Evolutionary conservation across 2,797 vertebrate genomes (phyloP).

Genomic region (Hirundo rustica): DNA sequence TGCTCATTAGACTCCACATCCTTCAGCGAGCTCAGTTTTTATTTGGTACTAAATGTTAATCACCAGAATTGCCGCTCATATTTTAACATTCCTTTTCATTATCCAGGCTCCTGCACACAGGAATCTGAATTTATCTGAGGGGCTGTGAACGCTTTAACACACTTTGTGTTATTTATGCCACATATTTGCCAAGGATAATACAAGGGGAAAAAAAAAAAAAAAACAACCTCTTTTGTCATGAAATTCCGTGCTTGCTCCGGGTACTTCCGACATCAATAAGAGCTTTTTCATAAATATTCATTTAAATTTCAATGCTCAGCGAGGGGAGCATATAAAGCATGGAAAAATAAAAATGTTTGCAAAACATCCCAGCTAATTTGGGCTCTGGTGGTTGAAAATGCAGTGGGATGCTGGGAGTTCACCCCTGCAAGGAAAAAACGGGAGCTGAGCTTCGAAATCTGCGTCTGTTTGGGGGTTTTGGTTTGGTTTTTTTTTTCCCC

Average conservation of each 20-base stretch:
- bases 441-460: not conserved
- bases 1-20: not conserved
- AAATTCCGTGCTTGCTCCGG: not conserved
- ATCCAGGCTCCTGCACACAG: not conserved
- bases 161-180: not conserved
- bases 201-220: not conserved
- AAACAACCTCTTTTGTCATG: not conserved
- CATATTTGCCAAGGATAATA: not conserved
- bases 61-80: not conserved
- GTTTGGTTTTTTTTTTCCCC: not conserved
- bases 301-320: not conserved
- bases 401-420: not conserved
- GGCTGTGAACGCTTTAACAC: not conserved
- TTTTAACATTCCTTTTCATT: not conserved
- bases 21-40: not conserved
- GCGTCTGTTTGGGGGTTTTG: not conserved
- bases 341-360: not conserved
- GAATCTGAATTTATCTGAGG: not conserved
- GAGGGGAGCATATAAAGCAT: accelerated
- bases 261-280: not conserved
- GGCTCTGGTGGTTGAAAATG: not conserved
- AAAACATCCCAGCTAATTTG: not conserved
- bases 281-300: not conserved
- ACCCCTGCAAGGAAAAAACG: not conserved
- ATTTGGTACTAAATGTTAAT: not conserved